A percentile compares a stretch with the other conserved stretches of the same genome.
These are phyloP conservation scores for Matsumyia berberina DNA, from an alignment of 2,888 invertebrate genomes.

Conservation along the genomic window DNA sequence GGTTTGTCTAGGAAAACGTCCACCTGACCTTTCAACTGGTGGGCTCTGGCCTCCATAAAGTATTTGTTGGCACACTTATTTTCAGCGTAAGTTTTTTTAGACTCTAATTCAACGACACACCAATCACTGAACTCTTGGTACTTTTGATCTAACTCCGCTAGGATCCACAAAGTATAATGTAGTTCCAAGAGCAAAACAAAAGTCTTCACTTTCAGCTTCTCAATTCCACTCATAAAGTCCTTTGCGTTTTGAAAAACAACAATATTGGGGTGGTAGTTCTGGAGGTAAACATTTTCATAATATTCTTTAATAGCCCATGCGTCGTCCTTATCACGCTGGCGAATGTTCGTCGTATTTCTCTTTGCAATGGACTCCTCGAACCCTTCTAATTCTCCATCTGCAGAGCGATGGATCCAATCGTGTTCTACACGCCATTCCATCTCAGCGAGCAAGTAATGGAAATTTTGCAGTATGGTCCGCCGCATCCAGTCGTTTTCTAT, in stretches of 20 bases:
- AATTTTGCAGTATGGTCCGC: constrained; percentile 83
- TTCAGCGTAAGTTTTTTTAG: constrained; percentile 81
- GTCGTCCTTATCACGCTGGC: constrained; percentile 81
- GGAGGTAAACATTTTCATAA: constrained; percentile 81
- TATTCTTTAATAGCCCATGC: constrained; percentile 83
- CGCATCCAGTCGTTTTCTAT: constrained; percentile 83
- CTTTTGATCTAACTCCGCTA: constrained; percentile 80
- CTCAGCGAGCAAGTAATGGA: constrained; percentile 83
- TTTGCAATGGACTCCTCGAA: constrained; percentile 81
- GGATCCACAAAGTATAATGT: constrained; percentile 81
- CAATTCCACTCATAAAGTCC: constrained; percentile 80
- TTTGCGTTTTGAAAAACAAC: constrained; percentile 81
- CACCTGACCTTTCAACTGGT: constrained; percentile 78
- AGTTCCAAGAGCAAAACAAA: constrained; percentile 82
- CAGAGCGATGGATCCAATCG: constrained; percentile 82
- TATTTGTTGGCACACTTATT: constrained; percentile 82
- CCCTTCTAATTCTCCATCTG: constrained; percentile 80
- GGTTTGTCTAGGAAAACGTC: constrained; percentile 78
- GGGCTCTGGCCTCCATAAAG: constrained; percentile 81
- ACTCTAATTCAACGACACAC: constrained; percentile 80
- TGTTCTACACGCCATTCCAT: constrained; percentile 82
- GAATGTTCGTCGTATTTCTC: constrained; percentile 80
- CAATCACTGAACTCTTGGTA: constrained; percentile 81
- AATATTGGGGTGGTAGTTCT: constrained; percentile 80
- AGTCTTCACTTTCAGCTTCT: constrained; percentile 81